phyloP scores from a whole-genome alignment of 2,888 invertebrate species.

The Dicyrtoma fusca region DNA sequence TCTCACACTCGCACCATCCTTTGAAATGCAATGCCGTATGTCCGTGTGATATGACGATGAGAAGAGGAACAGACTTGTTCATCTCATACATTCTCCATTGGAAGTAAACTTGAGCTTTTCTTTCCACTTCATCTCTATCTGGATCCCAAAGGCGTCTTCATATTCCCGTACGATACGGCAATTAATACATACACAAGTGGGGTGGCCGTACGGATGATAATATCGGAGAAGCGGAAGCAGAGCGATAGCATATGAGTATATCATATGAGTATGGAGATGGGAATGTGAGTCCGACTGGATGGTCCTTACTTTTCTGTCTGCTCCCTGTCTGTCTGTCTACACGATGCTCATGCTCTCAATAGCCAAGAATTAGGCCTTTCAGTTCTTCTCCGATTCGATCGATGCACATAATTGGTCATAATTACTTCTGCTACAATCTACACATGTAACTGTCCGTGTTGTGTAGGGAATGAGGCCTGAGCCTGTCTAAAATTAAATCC shows the following conservation, averaged over 20 bases:
- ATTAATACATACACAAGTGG: too few species aligned
- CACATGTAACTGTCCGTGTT: constrained; percentile 15
- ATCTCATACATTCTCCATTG: too few species aligned
- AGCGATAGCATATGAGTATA: neutral
- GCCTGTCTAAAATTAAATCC: too few species aligned
- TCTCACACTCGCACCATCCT: constrained; percentile 1
- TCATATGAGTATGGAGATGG: neutral
- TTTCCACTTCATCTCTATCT: too few species aligned
- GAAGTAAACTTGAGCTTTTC: too few species aligned
- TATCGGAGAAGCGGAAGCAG: neutral
- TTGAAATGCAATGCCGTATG: neutral
- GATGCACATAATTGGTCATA: constrained; percentile 37
- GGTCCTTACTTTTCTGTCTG: neutral
- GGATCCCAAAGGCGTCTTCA: too few species aligned
- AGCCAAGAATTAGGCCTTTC: constrained; percentile 21
- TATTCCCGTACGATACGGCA: too few species aligned
- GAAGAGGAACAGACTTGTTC: too few species aligned
- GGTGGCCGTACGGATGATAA: neutral
- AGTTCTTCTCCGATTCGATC: constrained; percentile 27
- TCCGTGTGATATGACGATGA: too few species aligned
- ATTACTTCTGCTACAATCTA: constrained; percentile 32
- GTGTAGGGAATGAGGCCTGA: neutral
- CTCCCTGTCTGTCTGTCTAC: constrained; percentile 1
- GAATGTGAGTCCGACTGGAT: neutral
- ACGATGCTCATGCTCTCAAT: constrained; percentile 21